phyloP scores from a whole-genome alignment of 2,797 vertebrate species.

The Gobio occitaniae region DNA sequence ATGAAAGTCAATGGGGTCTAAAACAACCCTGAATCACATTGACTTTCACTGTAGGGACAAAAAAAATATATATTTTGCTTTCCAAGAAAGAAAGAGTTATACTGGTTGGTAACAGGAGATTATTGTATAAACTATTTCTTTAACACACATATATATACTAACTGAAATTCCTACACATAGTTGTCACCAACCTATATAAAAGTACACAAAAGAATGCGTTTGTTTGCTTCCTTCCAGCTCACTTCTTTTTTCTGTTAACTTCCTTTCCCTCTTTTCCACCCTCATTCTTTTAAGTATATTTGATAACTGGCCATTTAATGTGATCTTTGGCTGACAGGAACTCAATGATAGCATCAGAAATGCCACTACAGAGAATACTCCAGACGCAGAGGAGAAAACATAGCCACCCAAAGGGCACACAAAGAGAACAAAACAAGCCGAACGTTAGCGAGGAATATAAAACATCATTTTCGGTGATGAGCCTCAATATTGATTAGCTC shows the following conservation, averaged over 20 bases:
- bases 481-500: slow-evolving; percentile 55
- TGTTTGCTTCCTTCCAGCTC: neutral
- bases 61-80: neutral
- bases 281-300: slow-evolving; percentile 31
- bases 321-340: slow-evolving; percentile 58
- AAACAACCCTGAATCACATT: neutral
- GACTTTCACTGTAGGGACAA: neutral
- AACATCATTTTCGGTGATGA: slow-evolving; percentile 56
- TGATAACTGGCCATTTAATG: slow-evolving; percentile 47
- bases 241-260: slow-evolving; percentile 18
- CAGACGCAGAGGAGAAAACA: slow-evolving; percentile 44
- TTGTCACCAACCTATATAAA: neutral
- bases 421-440: slow-evolving; percentile 50
- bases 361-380: slow-evolving; percentile 51
- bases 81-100: neutral
- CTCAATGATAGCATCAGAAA: slow-evolving; percentile 57
- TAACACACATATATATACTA: neutral
- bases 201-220: neutral
- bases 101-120: neutral
- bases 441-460: slow-evolving; percentile 50
- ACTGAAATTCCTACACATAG: neutral
- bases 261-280: slow-evolving; percentile 15
- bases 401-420: slow-evolving; percentile 51
- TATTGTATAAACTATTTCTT: neutral
- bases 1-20: neutral